phyloP scores from a whole-genome alignment of 2,888 invertebrate species.

The Tigriopus californicus region DNA sequence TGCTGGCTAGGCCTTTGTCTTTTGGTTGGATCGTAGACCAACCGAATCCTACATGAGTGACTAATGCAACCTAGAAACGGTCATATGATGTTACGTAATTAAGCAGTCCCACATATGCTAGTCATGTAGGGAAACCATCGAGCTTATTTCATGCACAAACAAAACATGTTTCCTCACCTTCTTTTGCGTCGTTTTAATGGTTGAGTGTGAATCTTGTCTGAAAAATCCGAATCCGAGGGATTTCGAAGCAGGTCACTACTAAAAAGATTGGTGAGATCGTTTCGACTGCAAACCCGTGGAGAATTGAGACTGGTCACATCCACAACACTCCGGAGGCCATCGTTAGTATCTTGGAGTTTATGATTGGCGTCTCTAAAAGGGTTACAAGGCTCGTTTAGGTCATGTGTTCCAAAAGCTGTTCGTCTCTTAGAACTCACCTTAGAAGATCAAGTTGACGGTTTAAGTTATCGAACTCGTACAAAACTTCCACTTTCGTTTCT shows the following conservation, averaged over 20 bases:
- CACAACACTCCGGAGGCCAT: conserved; percentile 32
- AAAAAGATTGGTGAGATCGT: neutral
- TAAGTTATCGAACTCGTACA: conserved; percentile 35
- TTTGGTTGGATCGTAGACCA: too few relatives aligned
- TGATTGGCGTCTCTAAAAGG: conserved; percentile 39
- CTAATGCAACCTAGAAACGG: too few relatives aligned
- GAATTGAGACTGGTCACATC: conserved; percentile 21
- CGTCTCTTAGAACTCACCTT: conserved; percentile 29
- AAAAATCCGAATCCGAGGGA: neutral
- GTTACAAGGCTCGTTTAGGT: too few relatives aligned
- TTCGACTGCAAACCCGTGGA: neutral
- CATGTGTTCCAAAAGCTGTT: conserved; percentile 1
- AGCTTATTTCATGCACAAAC: too few relatives aligned
- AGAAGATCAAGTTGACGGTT: conserved; percentile 34
- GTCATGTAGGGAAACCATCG: too few relatives aligned
- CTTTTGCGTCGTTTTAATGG: too few relatives aligned
- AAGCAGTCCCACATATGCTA: too few relatives aligned
- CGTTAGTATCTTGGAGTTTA: conserved; percentile 37
- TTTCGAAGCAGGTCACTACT: neutral
- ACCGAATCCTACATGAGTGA: too few relatives aligned
- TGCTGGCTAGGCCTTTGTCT: too few relatives aligned
- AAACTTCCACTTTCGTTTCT: conserved; percentile 30
- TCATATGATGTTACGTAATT: too few relatives aligned
- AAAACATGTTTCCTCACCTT: too few relatives aligned
- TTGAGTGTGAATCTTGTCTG: neutral